phyloP scores from a whole-genome alignment of 2,888 invertebrate species.

The Spilosoma lubricipeda region DNA sequence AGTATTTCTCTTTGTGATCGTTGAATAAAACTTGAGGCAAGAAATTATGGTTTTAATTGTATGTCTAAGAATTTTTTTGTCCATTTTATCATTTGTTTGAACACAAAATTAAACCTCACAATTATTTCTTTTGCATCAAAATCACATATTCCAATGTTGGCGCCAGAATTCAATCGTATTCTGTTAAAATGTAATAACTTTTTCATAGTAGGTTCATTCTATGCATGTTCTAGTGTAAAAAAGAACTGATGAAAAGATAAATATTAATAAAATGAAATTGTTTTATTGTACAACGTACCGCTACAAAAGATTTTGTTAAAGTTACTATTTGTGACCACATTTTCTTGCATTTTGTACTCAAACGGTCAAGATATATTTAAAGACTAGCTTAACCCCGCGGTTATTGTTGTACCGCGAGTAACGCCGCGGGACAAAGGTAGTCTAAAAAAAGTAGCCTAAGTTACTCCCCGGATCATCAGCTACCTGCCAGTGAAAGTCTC shows the following conservation, averaged over 20 bases:
- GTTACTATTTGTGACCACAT: not conserved
- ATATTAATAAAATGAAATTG: not conserved
- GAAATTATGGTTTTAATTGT: conserved; percentile 6
- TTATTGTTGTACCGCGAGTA: no score
- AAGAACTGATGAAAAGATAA: no score
- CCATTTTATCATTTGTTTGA: conserved; percentile 42
- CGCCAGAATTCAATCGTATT: not conserved
- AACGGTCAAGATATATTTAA: not conserved
- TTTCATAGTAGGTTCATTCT: not conserved
- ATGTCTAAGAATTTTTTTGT: conserved; percentile 19
- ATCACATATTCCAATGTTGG: not conserved
- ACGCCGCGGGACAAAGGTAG: no score
- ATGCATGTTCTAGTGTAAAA: no score
- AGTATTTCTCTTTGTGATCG: conserved; percentile 25
- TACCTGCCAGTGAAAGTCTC: no score
- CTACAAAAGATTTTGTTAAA: not conserved
- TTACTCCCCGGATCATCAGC: no score
- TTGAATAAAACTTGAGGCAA: conserved; percentile 5
- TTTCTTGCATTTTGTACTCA: not conserved
- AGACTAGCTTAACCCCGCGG: no score
- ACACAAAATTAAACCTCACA: conserved; percentile 36
- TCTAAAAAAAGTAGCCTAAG: no score
- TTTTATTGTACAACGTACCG: not conserved
- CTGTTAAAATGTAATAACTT: not conserved
- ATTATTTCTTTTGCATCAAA: conserved; percentile 16